Conservation (phyloP, 2,113 vertebrate genomes). For the Saguinus midas region DNA sequence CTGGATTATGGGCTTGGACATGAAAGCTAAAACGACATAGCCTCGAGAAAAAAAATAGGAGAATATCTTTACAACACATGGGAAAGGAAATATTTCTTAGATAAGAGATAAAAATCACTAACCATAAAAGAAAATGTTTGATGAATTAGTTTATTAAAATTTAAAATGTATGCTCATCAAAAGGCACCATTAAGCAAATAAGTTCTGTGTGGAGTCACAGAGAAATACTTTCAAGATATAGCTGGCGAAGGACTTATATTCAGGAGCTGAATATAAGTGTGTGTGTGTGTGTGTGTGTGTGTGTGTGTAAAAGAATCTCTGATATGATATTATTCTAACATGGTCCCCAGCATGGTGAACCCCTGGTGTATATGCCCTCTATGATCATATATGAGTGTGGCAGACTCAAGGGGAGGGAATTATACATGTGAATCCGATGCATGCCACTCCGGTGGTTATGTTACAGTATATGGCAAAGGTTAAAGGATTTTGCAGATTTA, state of each 20-base stretch:
- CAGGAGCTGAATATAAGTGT: too few species aligned
- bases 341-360: too few species aligned
- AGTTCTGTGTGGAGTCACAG: background rate
- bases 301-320: too few species aligned
- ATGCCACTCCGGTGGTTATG: background rate
- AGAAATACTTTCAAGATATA: too few species aligned
- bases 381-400: too few species aligned
- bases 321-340: too few species aligned
- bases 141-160: background rate
- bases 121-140: background rate
- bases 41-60: background rate
- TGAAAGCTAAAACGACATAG: background rate
- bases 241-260: too few species aligned
- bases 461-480: too few species aligned
- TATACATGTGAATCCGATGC: background rate
- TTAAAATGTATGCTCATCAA: background rate
- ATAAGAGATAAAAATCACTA: background rate
- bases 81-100: background rate
- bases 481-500: background rate
- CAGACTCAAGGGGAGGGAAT: background rate
- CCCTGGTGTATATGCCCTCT: background rate
- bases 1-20: background rate
- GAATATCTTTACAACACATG: background rate
- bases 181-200: background rate
- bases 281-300: too few species aligned